These are phyloP conservation scores for Xiphorhynchus erythropygius DNA, from an alignment of 2,797 vertebrate species.

Conservation along the genomic window DNA sequence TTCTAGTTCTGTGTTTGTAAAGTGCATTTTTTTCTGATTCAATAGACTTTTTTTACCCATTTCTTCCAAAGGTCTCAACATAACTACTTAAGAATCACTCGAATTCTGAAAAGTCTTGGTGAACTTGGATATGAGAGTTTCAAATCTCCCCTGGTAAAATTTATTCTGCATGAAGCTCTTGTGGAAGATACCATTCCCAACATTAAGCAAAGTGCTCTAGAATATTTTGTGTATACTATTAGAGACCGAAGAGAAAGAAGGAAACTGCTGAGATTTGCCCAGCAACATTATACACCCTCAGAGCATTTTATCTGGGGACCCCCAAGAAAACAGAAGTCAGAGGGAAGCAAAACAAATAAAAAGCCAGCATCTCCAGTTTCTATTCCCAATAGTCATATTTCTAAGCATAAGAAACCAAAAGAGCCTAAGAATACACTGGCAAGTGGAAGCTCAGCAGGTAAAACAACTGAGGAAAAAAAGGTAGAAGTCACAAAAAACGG, in stretches of 20 bases:
- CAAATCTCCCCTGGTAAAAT: slow-evolving; percentile 90
- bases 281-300: slow-evolving; percentile 86
- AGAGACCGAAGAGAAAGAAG: slow-evolving; percentile 88
- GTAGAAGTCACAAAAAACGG: background rate
- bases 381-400: slow-evolving; percentile 52
- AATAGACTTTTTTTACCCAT: background rate
- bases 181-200: slow-evolving; percentile 88
- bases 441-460: slow-evolving; percentile 47
- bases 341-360: slow-evolving; percentile 70
- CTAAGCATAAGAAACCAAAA: slow-evolving; percentile 75
- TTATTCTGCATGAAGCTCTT: slow-evolving; percentile 92
- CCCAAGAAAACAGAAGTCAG: slow-evolving; percentile 72
- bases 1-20: background rate
- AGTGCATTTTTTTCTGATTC: background rate
- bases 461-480: slow-evolving; percentile 67
- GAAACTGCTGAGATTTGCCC: slow-evolving; percentile 89
- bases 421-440: slow-evolving; percentile 57
- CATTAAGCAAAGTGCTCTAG: slow-evolving; percentile 93
- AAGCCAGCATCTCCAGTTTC: slow-evolving; percentile 57
- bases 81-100: slow-evolving; percentile 97
- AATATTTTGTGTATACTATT: slow-evolving; percentile 96
- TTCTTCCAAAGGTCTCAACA: slow-evolving; percentile 88
- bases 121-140: slow-evolving; percentile 96
- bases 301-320: slow-evolving; percentile 97
- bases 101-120: slow-evolving; percentile 96